These are phyloP conservation scores for Mycalesis mineus DNA, from an alignment of 2,888 invertebrate species.

Conservation along the genomic window DNA sequence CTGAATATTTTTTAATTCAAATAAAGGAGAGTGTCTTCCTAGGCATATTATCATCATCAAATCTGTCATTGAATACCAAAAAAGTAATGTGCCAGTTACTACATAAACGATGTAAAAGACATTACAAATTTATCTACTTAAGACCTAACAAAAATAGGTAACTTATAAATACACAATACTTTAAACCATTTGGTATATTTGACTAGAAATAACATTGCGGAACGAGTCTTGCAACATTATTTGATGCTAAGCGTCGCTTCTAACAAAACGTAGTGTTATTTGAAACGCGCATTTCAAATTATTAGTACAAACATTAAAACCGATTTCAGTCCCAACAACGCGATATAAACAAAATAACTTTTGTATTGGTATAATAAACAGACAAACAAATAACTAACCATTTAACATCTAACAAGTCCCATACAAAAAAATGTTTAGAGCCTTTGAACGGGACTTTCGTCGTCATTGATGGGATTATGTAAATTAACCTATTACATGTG, in stretches of 20 bases:
- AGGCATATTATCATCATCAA: too few species aligned
- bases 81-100: neutral
- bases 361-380: neutral
- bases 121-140: slow-evolving; percentile 22
- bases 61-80: too few species aligned
- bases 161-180: slow-evolving; percentile 3
- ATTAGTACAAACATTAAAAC: neutral
- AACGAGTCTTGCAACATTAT: neutral
- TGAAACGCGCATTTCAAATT: neutral
- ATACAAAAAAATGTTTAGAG: neutral
- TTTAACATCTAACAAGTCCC: neutral
- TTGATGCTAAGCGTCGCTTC: neutral
- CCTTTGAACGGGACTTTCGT: neutral
- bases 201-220: slow-evolving; percentile 10
- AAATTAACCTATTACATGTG: too few species aligned
- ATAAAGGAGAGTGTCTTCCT: too few species aligned
- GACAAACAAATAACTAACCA: neutral
- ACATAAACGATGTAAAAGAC: neutral
- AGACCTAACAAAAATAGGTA: slow-evolving; percentile 11
- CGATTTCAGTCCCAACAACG: neutral
- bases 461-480: too few species aligned
- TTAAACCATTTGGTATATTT: slow-evolving; percentile 17
- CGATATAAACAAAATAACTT: neutral
- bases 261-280: neutral
- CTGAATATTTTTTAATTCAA: too few species aligned